Base-by-base conservation (phyloP, 2,888 invertebrate species). In the Cryptocephalus moraei region DNA sequence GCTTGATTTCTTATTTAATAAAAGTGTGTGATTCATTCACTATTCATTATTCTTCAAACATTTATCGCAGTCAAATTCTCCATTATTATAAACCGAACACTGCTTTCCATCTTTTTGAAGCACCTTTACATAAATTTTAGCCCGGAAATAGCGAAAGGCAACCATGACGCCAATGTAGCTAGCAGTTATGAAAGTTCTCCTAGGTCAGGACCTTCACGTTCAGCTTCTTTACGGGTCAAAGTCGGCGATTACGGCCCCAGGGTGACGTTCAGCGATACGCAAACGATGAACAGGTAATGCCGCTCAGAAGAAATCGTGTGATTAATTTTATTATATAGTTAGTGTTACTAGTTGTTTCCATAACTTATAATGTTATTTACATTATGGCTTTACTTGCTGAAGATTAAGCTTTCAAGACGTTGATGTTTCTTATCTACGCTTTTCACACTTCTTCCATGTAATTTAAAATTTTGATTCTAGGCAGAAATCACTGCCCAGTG, bases 401-500 rank as follows among this genome's bases (percentile, higher is more conserved):
- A 22, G 22, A 22, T 22, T 22, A 22, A 22, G 22, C 22, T 22
- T 22, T 22, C 22, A 22, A 6, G 6, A 22, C 22, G 22, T 22
- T 22, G 22, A 22, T 22, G 22, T 22, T 22, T 22, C 2, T 22
- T 22, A 22, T 22, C 6, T 6, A 22, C 6, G 2, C 6, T 22
- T 22, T 22, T 22, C 22, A 22, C 6, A 4, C 6, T 22, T 22
- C 6, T 22, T 6, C 13, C 3, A 6, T 22, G 9, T 43, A 8
- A 1, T 47, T 31, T 39, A 22, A 22, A 22, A 6, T 22, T 6
- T 14, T 1, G 31, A 1, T 51, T 56, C 32, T 62, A 76, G 86
- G 9, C 89, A 89, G 76, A 82, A 83, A 43, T 89, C 88, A 8
- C 69, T 89, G 56, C 89, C 89, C 1, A 86, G 86, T 62, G 84